Conservation (phyloP, 2,888 invertebrate genomes). For the Didymodactylos carnosus region DNA sequence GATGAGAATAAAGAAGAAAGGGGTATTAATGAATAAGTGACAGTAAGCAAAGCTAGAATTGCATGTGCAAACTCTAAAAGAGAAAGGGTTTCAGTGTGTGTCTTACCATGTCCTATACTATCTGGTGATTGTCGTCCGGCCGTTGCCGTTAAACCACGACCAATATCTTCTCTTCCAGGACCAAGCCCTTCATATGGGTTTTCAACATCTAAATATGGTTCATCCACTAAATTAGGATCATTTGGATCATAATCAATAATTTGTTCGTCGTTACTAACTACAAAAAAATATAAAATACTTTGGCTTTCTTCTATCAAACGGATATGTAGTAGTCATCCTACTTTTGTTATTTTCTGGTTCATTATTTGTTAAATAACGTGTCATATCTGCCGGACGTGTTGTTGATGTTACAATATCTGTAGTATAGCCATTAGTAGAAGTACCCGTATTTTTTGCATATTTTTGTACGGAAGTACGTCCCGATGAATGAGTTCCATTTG, state of each 20-base stretch:
- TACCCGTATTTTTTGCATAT: not conserved
- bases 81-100: too few species aligned
- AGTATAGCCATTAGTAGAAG: not conserved
- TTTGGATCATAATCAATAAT: constrained; percentile 14
- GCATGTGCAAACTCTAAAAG: too few species aligned
- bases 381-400: not conserved
- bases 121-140: not conserved
- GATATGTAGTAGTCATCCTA: not conserved
- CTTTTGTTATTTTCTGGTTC: not conserved
- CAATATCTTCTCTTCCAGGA: not conserved
- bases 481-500: not conserved
- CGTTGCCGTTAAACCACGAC: not conserved
- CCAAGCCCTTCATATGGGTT: not conserved
- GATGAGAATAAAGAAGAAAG: too few species aligned
- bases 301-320: too few species aligned
- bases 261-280: constrained; percentile 2
- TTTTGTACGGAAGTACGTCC: not conserved
- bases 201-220: constrained; percentile 8
- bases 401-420: not conserved
- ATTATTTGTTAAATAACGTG: too few species aligned
- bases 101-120: not conserved
- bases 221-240: constrained; percentile 12
- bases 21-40: too few species aligned
- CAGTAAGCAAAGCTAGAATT: too few species aligned
- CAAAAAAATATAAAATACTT: not conserved